Percentiles rank a stretch among this genome's conserved stretches.
phyloP scores from a whole-genome alignment of 2,888 invertebrate species.

The Zonitis immaculata region DNA sequence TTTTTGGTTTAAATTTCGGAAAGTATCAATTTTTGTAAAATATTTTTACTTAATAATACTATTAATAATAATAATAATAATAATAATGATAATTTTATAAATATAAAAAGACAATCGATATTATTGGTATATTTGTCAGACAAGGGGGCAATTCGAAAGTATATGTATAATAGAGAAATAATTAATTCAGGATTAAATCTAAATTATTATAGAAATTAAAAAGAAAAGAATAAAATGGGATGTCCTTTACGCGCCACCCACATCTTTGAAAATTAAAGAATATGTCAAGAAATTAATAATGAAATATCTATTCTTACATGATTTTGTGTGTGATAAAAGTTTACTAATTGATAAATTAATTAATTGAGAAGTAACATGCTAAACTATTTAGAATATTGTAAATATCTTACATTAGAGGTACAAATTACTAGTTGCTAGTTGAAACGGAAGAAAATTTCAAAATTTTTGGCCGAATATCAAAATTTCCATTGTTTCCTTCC shows the following conservation, averaged over 20 bases:
- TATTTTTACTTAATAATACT: slow-evolving; percentile 35
- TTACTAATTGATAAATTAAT: slow-evolving; percentile 24
- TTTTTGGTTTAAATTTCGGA: too few relatives aligned
- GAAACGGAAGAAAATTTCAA: too few relatives aligned
- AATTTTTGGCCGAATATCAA: too few relatives aligned
- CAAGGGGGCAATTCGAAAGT: slow-evolving; percentile 5
- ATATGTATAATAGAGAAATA: too few relatives aligned
- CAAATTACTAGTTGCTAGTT: slow-evolving; percentile 31
- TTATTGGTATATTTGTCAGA: slow-evolving; percentile 16
- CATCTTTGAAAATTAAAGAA: background rate
- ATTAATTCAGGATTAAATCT: too few relatives aligned
- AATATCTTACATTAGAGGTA: slow-evolving; percentile 32
- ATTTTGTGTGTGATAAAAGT: slow-evolving; percentile 30
- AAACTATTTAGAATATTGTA: slow-evolving; percentile 25
- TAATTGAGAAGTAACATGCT: slow-evolving; percentile 19
- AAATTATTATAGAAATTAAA: too few relatives aligned
- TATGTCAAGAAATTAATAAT: background rate
- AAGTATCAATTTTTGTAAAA: slow-evolving; percentile 31
- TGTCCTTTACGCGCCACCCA: background rate
- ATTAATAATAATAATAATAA: too few relatives aligned
- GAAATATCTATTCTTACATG: slow-evolving; percentile 14
- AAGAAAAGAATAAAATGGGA: background rate
- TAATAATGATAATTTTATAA: slow-evolving; percentile 34
- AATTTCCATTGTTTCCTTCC: too few relatives aligned
- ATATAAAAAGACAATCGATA: slow-evolving; percentile 35